These are phyloP conservation scores for Leptoteleia sp. DNA, from an alignment of 1,140 invertebrate genomes.

Conservation along the genomic window DNA sequence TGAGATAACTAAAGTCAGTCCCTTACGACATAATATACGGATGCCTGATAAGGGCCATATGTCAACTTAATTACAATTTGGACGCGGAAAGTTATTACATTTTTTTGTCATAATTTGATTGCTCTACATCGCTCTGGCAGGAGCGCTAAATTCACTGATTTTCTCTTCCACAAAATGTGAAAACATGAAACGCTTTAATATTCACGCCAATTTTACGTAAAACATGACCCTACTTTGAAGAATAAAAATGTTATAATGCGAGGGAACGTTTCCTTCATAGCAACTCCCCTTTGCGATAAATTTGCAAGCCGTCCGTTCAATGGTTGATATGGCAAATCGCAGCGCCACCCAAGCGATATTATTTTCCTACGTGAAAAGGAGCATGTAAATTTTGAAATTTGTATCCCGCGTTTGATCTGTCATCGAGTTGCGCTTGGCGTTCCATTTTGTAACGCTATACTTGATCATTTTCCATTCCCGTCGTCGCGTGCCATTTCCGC, in stretches of 20 bases:
- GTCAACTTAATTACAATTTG: no score
- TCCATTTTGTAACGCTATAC: no score
- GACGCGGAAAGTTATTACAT: no score
- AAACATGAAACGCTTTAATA: slow-evolving; percentile 39
- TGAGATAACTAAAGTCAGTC: no score
- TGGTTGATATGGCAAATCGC: not conserved
- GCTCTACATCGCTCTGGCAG: no score
- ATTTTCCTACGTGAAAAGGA: slow-evolving; percentile 4
- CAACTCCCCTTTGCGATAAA: slow-evolving; percentile 29
- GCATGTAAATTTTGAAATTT: not conserved
- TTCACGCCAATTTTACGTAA: slow-evolving; percentile 37
- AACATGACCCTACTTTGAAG: slow-evolving; percentile 18
- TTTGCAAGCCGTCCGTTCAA: slow-evolving; percentile 6
- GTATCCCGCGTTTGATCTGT: not conserved
- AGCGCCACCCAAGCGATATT: not conserved
- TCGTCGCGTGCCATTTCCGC: no score
- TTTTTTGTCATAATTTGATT: no score
- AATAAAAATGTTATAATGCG: slow-evolving; percentile 29
- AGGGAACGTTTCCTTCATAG: slow-evolving; percentile 9
- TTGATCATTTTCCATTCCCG: no score
- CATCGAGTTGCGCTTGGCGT: not conserved
- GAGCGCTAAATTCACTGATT: no score
- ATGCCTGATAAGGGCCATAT: no score
- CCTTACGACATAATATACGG: no score
- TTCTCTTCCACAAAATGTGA: no score